Percentiles rank a stretch among this genome's conserved stretches.
Evolutionary conservation across 2,113 vertebrate species (phyloP).

Genomic region (Coptodon rendalli): DNA sequence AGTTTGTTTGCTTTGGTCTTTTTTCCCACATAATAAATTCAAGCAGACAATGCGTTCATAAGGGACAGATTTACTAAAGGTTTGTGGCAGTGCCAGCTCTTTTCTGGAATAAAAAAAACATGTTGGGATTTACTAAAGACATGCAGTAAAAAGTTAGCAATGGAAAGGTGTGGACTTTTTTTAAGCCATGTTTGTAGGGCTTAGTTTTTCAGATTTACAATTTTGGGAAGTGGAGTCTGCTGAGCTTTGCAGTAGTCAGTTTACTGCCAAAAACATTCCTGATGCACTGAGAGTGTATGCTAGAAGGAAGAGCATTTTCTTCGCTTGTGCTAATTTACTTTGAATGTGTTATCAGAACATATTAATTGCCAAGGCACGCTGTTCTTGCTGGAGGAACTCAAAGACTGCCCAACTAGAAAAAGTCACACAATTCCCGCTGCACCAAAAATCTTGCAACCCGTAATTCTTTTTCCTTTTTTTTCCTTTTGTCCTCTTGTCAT

Average conservation of each 20-base stretch:
- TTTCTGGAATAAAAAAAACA: neutral
- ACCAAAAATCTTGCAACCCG: neutral
- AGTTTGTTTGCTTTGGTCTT: neutral
- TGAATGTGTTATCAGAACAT: neutral
- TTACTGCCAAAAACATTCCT: neutral
- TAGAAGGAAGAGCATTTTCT: neutral
- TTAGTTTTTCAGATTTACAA: neutral
- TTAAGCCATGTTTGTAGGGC: neutral
- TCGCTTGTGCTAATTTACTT: neutral
- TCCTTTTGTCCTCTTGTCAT: neutral
- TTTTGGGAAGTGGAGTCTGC: neutral
- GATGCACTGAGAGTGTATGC: neutral
- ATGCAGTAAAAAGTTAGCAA: neutral
- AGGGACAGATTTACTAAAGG: neutral
- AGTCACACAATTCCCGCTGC: neutral
- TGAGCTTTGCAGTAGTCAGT: neutral
- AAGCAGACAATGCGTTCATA: neutral
- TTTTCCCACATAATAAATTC: neutral
- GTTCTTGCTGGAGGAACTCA: neutral
- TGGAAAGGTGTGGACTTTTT: neutral
- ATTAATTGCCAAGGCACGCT: neutral
- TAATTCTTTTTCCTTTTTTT: neutral
- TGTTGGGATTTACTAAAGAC: neutral
- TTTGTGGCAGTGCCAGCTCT: neutral
- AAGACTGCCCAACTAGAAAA: neutral